Evolutionary conservation across 2,113 vertebrate species (phyloP), one percentile per base, ranked within the genome.

Genomic region (Zosterops borbonicus): DNA sequence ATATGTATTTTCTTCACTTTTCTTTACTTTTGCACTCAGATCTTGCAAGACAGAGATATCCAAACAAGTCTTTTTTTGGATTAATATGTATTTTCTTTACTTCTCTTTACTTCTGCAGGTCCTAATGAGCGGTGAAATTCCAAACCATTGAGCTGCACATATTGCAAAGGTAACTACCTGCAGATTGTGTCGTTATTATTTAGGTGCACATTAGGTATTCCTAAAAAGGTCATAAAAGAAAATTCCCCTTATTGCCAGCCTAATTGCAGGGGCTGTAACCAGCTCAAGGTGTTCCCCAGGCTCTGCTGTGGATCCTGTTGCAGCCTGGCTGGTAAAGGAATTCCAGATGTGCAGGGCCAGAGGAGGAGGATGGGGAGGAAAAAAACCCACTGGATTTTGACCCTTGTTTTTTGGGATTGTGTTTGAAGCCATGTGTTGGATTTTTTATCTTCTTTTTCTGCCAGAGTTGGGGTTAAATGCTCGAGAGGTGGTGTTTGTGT

Each of bases 301-400:
- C 62, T 59, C 7, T 14, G 71, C 2, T 11, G 37, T 50, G 81
- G 87, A 94, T 78, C 60, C 77, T 5, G 1, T 25, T 73, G 64
- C 83, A 92, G 86, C 63, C 67, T 2, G 8, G 62, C 65, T 90
- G 82, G 60, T 39, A 28, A 90, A 71, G 56, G 78, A 71, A 75
- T 82, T 91, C 93, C 95, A 94, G 93, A 95, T 91, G 93, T 79
- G 78, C 81, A 41, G 69, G 39, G 62, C 9, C 42, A 59, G n/a
- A 75, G 80, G 55, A 68, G 47, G 64, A 87, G 59, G 76, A 41
- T 2, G 9, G 46, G 53, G 15, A 58, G 63, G 60, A 23, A 44
- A 35, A 56, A 49, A 52, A 31, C 41, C 2, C 9, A 18, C 18
- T 42, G 41, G 65, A 37, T 82, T 67, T 78, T n/a, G 60, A 33